A percentile compares a stretch with the other conserved stretches of the same genome.
These are phyloP conservation scores for Lepidurus couesii DNA, from an alignment of 1,140 invertebrate genomes.

Conservation along the genomic window DNA sequence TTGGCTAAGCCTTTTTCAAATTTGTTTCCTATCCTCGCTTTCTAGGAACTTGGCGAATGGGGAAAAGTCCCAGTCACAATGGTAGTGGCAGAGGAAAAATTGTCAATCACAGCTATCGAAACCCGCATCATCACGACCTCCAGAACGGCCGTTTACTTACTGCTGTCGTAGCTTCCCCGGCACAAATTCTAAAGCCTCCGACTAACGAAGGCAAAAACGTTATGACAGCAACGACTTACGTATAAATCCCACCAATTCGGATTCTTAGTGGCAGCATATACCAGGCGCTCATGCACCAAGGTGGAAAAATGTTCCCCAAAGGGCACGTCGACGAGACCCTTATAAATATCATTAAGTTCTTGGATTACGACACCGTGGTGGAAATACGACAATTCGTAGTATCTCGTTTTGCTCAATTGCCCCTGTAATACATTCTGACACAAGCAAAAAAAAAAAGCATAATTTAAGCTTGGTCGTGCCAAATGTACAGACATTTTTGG, in stretches of 20 bases:
- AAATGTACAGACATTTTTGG: neutral
- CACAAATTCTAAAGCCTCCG: neutral
- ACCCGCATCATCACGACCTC: neutral
- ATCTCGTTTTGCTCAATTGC: neutral
- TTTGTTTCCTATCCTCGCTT: neutral
- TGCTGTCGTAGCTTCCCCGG: neutral
- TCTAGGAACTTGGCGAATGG: slow-evolving; percentile 6
- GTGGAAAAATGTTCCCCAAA: neutral
- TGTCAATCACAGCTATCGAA: neutral
- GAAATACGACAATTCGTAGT: neutral
- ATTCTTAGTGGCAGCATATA: neutral
- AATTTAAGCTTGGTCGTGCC: neutral
- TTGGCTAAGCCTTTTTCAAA: neutral
- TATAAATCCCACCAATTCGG: neutral
- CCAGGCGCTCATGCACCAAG: neutral
- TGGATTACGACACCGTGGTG: neutral
- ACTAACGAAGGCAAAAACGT: neutral
- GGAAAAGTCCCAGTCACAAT: neutral
- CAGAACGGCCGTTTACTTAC: neutral
- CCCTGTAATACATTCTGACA: neutral
- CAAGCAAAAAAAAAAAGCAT: neutral
- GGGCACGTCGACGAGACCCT: neutral
- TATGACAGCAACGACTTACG: neutral
- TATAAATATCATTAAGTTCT: neutral
- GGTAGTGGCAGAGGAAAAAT: neutral